These are phyloP conservation scores for Bettongia penicillata DNA, from an alignment of 2,113 vertebrate genomes.

Conservation along the genomic window DNA sequence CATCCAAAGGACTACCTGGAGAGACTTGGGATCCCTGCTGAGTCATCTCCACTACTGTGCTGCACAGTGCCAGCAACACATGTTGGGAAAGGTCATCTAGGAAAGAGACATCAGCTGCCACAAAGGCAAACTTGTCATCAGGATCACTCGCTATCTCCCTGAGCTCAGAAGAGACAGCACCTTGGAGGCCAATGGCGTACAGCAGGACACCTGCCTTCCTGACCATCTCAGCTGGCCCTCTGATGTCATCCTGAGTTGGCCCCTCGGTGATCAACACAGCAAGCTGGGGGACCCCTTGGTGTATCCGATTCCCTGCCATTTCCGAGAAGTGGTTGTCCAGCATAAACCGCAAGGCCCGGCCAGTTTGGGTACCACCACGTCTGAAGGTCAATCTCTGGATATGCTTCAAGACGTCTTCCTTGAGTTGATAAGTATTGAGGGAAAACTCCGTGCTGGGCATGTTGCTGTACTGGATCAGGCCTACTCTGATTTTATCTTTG, in stretches of 20 bases:
- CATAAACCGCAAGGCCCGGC: slow-evolving; percentile 72
- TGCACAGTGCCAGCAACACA: slow-evolving; percentile 85
- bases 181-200: slow-evolving; percentile 69
- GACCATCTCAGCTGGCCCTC: slow-evolving; percentile 19
- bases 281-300: slow-evolving; percentile 68
- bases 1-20: slow-evolving; percentile 66
- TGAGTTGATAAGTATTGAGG: slow-evolving; percentile 67
- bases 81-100: slow-evolving; percentile 72
- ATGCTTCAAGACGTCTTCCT: slow-evolving; percentile 60
- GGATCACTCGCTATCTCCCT: slow-evolving; percentile 82
- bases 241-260: slow-evolving; percentile 65
- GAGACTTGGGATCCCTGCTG: slow-evolving; percentile 51
- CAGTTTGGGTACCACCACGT: slow-evolving; percentile 66
- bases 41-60: slow-evolving; percentile 79
- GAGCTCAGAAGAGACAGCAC: slow-evolving; percentile 77
- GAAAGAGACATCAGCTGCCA: slow-evolving; percentile 77
- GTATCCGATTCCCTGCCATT: slow-evolving; percentile 62
- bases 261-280: slow-evolving; percentile 74
- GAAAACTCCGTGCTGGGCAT: slow-evolving; percentile 64
- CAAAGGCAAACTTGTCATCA: slow-evolving; percentile 79
- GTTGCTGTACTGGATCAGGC: slow-evolving; percentile 72
- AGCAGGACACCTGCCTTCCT: slow-evolving; percentile 72
- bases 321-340: slow-evolving; percentile 76
- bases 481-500: slow-evolving; percentile 70
- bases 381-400: slow-evolving; percentile 67